A percentile compares a stretch with the other conserved stretches of the same genome.
phyloP scores from a whole-genome alignment of 2,113 vertebrate genomes.

The Macquaria ambigua region DNA sequence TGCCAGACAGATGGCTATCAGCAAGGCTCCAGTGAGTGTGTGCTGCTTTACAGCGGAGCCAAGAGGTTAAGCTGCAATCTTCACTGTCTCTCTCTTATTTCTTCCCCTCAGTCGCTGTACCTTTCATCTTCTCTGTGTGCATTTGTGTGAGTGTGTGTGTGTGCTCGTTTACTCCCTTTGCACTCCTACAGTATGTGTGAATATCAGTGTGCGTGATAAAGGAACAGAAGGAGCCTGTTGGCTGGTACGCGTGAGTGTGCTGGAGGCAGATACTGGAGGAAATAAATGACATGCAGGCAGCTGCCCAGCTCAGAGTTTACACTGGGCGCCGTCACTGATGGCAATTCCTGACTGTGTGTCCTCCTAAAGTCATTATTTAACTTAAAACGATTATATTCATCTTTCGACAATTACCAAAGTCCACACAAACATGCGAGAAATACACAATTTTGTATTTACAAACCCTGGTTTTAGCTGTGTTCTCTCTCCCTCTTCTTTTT shows the following conservation, averaged over 20 bases:
- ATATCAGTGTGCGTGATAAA: constrained; percentile 76
- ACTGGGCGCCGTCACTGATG: constrained; percentile 68
- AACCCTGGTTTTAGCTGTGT: not conserved
- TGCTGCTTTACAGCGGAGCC: constrained; percentile 71
- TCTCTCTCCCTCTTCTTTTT: constrained; percentile 9
- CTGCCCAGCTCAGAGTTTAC: constrained; percentile 73
- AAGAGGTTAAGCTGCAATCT: constrained; percentile 80
- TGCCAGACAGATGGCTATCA: constrained; percentile 79
- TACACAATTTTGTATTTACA: not conserved
- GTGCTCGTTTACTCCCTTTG: constrained; percentile 66
- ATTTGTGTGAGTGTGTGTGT: constrained; percentile 41
- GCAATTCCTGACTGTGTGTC: constrained; percentile 62
- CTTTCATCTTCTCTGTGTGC: constrained; percentile 69
- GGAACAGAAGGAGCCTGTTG: constrained; percentile 80
- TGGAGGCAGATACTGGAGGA: constrained; percentile 80
- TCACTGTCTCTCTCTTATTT: constrained; percentile 71
- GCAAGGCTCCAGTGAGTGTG: constrained; percentile 71
- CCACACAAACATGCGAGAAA: constrained; percentile 2
- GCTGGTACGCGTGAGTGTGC: constrained; percentile 72
- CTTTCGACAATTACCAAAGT: constrained; percentile 35
- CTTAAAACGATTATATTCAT: constrained; percentile 46
- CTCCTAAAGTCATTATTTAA: constrained; percentile 67
- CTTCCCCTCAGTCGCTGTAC: constrained; percentile 59
- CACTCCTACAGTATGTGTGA: constrained; percentile 59
- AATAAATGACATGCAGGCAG: constrained; percentile 73